Percentiles rank a stretch among this genome's conserved stretches.
phyloP scores from a whole-genome alignment of 2,113 vertebrate genomes.

The Poicephalus gulielmi region DNA sequence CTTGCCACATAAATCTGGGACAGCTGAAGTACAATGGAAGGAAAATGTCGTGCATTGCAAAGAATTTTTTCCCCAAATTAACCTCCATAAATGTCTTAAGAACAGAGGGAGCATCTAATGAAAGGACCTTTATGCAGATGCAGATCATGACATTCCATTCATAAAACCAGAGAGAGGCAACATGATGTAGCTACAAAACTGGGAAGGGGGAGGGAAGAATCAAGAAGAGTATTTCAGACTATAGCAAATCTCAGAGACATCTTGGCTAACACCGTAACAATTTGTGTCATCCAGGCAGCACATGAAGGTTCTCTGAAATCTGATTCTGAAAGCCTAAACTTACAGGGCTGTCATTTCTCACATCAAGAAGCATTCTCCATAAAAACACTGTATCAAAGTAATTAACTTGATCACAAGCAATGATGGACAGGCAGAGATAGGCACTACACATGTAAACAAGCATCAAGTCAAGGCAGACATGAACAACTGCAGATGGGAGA shows the following conservation, averaged over 20 bases:
- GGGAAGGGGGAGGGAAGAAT: fast-evolving
- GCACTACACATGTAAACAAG: not conserved
- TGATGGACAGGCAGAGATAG: not conserved
- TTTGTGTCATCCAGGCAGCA: not conserved
- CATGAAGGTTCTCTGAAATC: not conserved
- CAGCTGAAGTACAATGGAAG: slow-evolving; percentile 4
- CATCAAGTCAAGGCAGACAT: not conserved
- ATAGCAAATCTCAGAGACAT: not conserved
- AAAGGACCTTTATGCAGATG: slow-evolving; percentile 57
- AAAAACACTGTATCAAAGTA: not conserved
- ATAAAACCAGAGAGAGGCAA: slow-evolving; percentile 16
- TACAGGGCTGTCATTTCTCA: not conserved
- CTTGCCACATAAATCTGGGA: slow-evolving; percentile 25
- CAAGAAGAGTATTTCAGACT: not conserved
- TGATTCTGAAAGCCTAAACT: not conserved
- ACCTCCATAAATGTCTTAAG: slow-evolving; percentile 34
- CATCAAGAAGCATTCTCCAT: not conserved
- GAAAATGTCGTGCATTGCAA: slow-evolving; percentile 23
- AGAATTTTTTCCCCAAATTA: slow-evolving; percentile 33
- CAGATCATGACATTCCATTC: slow-evolving; percentile 45
- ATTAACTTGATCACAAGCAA: not conserved
- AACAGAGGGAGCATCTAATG: slow-evolving; percentile 42
- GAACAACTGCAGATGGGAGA: not conserved
- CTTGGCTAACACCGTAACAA: not conserved
- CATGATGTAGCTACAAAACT: not conserved